Base-by-base conservation (phyloP, 2,888 invertebrate genomes). In the Epirrita christyi region DNA sequence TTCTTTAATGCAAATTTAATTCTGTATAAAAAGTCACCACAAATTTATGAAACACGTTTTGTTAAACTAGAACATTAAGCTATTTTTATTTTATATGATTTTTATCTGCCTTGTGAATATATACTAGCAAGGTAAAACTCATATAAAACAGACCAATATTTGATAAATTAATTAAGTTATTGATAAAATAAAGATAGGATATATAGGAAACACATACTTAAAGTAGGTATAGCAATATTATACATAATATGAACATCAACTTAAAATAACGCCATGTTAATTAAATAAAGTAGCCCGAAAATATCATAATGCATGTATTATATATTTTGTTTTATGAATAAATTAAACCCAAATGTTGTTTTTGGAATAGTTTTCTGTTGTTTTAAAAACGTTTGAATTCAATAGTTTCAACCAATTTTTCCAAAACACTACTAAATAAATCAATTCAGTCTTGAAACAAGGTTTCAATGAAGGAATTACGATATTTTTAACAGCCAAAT, bases 401-500 rank as follows among this genome's bases (percentile, higher is more conserved):
- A 11, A 36, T 36, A 11, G 11, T 36, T 36, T 11, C 11, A 36
- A 36, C 29, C 2, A 29, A 9, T 32, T 32, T 32, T 32, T 1
- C 32, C 9, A 29, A 5, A 14, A 14, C 7, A 38, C 7, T 38
- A 14, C 6, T 14, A 13, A 14, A 3, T 36, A 36, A 14, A 38
- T 36, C 36, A 2, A 36, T 11, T 10, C n/a, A 36, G 32, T 32
- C 9, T 32, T 5, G 21, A 32, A 32, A 32, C 9, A 32, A 9
- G 8, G 32, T 32, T 7, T 8, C 32, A 32, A 34, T 56, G 55
- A 55, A 47, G 42, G 44, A 47, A 59, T 56, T 42, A 42, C 32
- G 56, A 53, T 41, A 42, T 55, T 66, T 63, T 63, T 59, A 55
- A 61, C 41, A 55, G 57, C 45, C 45, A 38, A 55, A 59, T 13